Percentiles rank a stretch among this genome's conserved stretches.
Evolutionary conservation across 1,140 invertebrate genomes (phyloP).

Genomic region (Helicoverpa armigera): DNA sequence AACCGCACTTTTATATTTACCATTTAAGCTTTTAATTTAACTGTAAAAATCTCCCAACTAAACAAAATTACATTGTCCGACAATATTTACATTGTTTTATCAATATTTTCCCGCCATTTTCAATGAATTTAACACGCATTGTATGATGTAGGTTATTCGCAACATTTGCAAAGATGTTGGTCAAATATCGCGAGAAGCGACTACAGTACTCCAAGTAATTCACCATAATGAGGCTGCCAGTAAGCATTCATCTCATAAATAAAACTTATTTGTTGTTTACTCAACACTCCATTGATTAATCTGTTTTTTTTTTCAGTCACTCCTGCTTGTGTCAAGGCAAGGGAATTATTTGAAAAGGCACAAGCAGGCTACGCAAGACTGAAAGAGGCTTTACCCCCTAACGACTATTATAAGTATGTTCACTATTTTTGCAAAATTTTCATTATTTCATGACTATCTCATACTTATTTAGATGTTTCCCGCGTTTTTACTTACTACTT

Average conservation of each 20-base stretch:
- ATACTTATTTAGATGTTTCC: background rate
- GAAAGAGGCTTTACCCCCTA: slow-evolving; percentile 68
- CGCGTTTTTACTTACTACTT: no score
- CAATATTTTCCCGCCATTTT: background rate
- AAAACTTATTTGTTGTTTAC: slow-evolving; percentile 5
- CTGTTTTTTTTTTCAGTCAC: slow-evolving; percentile 59
- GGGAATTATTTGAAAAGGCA: slow-evolving; percentile 73
- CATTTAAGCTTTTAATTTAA: background rate
- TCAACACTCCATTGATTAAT: background rate
- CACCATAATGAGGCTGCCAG: slow-evolving; percentile 76
- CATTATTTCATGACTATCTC: background rate
- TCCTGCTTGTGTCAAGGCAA: slow-evolving; percentile 68
- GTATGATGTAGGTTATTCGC: slow-evolving; percentile 72
- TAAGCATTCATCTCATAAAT: slow-evolving; percentile 61
- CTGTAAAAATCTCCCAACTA: background rate
- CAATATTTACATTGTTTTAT: background rate
- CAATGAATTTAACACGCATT: slow-evolving; percentile 12
- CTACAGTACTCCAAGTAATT: slow-evolving; percentile 77
- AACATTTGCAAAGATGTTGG: slow-evolving; percentile 77
- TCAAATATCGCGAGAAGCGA: slow-evolving; percentile 72
- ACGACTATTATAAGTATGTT: slow-evolving; percentile 79
- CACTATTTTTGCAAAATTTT: background rate
- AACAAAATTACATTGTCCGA: no score
- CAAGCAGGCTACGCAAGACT: slow-evolving; percentile 68
- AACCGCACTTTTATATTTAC: background rate